phyloP scores from a whole-genome alignment of 2,797 vertebrate genomes.

The Hafferia zeledoni region DNA sequence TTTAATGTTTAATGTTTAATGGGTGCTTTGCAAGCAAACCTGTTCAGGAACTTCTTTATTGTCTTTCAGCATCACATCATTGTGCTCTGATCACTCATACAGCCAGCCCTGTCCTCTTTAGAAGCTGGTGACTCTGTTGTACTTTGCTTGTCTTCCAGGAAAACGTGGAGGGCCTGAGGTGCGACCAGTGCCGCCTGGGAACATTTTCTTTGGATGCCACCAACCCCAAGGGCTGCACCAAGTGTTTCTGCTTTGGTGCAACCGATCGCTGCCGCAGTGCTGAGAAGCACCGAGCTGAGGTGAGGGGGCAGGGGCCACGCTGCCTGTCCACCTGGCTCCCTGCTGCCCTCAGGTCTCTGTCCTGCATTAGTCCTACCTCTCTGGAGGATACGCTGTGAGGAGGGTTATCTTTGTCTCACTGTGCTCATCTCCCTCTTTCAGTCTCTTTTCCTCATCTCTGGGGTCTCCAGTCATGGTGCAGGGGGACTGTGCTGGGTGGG shows the following conservation, averaged over 20 bases:
- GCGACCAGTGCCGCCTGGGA: conserved; percentile 91
- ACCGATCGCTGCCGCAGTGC: conserved; percentile 91
- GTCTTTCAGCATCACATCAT: neutral
- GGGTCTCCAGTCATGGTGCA: neutral
- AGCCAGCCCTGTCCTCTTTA: neutral
- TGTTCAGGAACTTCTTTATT: neutral
- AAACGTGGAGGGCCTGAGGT: conserved; percentile 89
- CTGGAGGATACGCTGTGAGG: neutral
- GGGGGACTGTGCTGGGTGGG: neutral
- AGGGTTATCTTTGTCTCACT: neutral
- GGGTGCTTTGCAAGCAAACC: neutral
- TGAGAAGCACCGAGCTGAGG: conserved; percentile 83
- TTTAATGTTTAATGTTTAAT: neutral
- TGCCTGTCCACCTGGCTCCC: neutral
- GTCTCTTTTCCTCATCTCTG: neutral
- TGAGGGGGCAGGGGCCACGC: conserved; percentile 16
- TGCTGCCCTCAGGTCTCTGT: neutral
- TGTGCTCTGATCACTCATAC: neutral
- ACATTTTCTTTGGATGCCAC: conserved; percentile 91
- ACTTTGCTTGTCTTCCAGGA: conserved; percentile 80
- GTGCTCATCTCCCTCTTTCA: neutral
- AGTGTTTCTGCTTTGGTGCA: conserved; percentile 97
- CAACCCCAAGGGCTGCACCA: conserved; percentile 96
- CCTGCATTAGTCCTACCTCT: neutral
- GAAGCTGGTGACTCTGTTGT: neutral